Base-by-base conservation (phyloP, 1,140 invertebrate genomes). In the Psilanteris sp. region DNA sequence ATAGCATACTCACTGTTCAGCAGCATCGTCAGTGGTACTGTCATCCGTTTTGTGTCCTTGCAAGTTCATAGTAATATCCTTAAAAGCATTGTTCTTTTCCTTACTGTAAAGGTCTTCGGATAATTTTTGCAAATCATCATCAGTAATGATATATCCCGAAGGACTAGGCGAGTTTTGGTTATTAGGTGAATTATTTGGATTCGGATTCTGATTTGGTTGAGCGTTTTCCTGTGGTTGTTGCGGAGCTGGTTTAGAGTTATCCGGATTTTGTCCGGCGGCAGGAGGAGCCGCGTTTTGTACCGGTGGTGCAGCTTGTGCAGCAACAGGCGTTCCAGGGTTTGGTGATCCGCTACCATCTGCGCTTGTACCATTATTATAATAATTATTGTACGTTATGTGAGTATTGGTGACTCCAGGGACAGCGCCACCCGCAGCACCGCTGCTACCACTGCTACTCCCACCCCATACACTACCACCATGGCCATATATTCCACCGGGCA, bases 81-180 rank as follows among this genome's bases (percentile, higher is more conserved):
- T 81, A 3, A 81, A 83, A 14, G 85, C 88, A 50, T 89, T 90
- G 41, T 90, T 89, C 3, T 77, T 84, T 2, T 90, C 89, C 27
- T 84, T 85, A 3, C 64, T 72, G 26, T 84, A 83, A 1, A 90
- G 39, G 18, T 82, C 79, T 24, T 90, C 87, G 0, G 88, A 82
- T 0, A 90, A 26, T 4, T 85, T 86, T 4, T 83, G 73, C 8
- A 90, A 54, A 10, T 90, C 89, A 0, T 83, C 81, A 62, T 89
- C 80, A 3, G 87, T 84, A 0, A 87, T 82, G 0, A 80, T 27
- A 3, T 81, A 82, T 3, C 82, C 84, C 1, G 77, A 50, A 3
- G 82, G 84, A 57, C 71, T 83, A 1, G 83, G 81, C 16, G 62
- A 71, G 13, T 80, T 80, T 4, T 50, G 59, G n/a, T 5, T 11